Base-by-base conservation (phyloP, 2,888 invertebrate species). In the Leptodirus hochenwartii region DNA sequence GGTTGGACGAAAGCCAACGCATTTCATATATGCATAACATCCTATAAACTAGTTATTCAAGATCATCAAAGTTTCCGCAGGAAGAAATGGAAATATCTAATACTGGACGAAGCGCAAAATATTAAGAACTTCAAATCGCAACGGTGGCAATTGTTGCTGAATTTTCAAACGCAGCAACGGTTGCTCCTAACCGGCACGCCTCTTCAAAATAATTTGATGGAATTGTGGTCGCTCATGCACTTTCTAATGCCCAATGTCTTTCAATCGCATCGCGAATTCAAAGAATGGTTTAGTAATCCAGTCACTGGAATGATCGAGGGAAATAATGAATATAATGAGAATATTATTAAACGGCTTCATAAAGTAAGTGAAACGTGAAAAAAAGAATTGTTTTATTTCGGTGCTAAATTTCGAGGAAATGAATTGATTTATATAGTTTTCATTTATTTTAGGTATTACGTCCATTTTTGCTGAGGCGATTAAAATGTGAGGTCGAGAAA, bases 71-170 rank as follows among this genome's bases (percentile, higher is more conserved):
- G 88, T 51, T 98, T 98, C 58, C 69, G 96, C 31, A 64, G 93
- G 41, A 95, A 95, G 60, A 84, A 90, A 41, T 99, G 98, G 96
- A 88, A 90, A 53, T 98, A 96, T 56, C 67, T 98, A 27, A 90
- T 98, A 40, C 66, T 98, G 31, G 96, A 98, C 52, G 96, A 95
- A 60, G 96, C 96, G 20, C 98, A 98, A 54, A 96, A 98, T 53
- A 98, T 98, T 36, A 99, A 98, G 59, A 98, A 98, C 60, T 98
- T 96, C 54, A 96, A 96, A 55, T 93, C 93, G 12, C 96, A 96
- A 53, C 66, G 98, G 37, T 98, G 98, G 98, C 96, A 96, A 59
- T 67, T 91, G 48, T 58, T 98, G 40, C 62, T 98, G 32, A 95
- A 91, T 56, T 90, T 95, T 54, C 81, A 88, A 49, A 85, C 88